Conservation (phyloP, 2,888 invertebrate genomes). For the Quadroppia sp. region DNA sequence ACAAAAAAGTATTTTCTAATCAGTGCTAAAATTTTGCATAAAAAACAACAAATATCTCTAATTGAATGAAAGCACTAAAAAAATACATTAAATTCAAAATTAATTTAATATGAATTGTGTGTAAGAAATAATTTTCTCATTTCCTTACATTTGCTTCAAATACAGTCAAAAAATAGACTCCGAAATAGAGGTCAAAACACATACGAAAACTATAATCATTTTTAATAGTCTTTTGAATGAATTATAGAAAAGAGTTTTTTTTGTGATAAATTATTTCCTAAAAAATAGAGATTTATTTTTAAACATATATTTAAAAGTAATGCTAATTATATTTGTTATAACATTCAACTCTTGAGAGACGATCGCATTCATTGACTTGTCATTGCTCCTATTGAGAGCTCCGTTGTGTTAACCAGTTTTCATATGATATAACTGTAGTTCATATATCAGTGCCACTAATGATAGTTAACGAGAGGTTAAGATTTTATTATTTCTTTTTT, state of each 20-base stretch:
- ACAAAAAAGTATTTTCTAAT: too few relatives aligned
- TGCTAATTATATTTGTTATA: not conserved
- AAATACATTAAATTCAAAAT: not conserved
- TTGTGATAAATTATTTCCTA: not conserved
- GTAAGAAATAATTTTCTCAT: not conserved
- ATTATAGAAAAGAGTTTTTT: not conserved
- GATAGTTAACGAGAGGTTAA: too few relatives aligned
- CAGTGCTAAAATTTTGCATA: too few relatives aligned
- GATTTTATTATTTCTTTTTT: too few relatives aligned
- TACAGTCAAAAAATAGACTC: not conserved
- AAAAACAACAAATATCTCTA: not conserved
- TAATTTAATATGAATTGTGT: not conserved
- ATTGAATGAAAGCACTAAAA: not conserved
- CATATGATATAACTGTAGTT: too few relatives aligned
- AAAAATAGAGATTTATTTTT: not conserved
- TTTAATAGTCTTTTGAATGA: not conserved
- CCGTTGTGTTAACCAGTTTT: constrained; percentile 16
- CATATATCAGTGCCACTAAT: too few relatives aligned
- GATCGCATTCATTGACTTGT: constrained; percentile 21
- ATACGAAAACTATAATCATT: not conserved
- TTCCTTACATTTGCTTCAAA: not conserved
- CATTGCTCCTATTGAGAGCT: constrained; percentile 8
- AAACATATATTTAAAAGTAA: not conserved
- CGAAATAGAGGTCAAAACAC: not conserved
- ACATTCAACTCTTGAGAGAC: too few relatives aligned